These are phyloP conservation scores for Chironomus tepperi DNA, from an alignment of 1,140 invertebrate genomes.

Conservation along the genomic window DNA sequence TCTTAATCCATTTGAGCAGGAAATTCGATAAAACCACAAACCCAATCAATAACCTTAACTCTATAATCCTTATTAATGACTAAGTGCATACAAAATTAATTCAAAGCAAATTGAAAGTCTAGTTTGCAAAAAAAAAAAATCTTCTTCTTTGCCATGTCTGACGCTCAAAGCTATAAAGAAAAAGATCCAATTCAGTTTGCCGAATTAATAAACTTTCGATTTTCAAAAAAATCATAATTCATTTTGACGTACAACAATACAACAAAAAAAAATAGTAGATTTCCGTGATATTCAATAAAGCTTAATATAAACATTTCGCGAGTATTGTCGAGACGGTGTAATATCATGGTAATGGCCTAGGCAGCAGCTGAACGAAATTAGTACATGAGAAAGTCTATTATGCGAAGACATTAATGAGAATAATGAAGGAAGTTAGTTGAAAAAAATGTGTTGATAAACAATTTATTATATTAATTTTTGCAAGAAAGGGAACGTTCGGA, in stretches of 20 bases:
- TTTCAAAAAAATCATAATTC: background rate
- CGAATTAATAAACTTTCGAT: background rate
- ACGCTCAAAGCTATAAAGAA: background rate
- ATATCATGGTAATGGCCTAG: background rate
- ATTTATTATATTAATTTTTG: background rate
- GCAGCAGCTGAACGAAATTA: background rate
- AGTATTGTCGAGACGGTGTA: background rate
- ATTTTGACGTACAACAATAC: background rate
- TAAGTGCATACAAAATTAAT: too few species aligned
- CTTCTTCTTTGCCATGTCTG: too few species aligned
- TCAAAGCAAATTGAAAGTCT: too few species aligned
- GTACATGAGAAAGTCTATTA: slow-evolving; percentile 13
- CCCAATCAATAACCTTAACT: too few species aligned
- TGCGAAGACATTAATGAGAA: background rate
- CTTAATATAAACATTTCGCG: background rate
- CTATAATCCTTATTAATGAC: too few species aligned
- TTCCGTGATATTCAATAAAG: background rate
- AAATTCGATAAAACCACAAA: too few species aligned
- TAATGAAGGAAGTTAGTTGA: background rate
- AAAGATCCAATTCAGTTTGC: background rate
- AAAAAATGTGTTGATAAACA: slow-evolving; percentile 7
- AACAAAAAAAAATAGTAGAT: slow-evolving; percentile 7
- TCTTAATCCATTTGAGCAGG: too few species aligned
- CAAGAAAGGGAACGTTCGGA: background rate
- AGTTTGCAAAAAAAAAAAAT: too few species aligned